phyloP scores from a whole-genome alignment of 1,140 invertebrate species.

The Apis laboriosa region DNA sequence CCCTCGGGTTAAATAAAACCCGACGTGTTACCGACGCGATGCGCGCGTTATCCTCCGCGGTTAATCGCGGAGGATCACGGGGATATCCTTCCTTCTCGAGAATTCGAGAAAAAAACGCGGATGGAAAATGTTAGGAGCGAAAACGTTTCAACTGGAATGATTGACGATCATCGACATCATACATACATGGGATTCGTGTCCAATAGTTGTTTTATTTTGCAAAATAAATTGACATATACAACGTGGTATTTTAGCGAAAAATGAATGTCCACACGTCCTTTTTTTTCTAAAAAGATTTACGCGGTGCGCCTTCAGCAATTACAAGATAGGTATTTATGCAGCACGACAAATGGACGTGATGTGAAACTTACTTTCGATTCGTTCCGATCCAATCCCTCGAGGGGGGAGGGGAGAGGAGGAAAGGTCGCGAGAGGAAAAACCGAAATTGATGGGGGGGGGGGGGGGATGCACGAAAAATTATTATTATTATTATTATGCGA shows the following conservation, averaged over 20 bases:
- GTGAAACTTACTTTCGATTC: slow-evolving; percentile 60
- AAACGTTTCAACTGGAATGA: no score
- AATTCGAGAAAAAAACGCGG: no score
- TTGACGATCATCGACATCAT: not conserved
- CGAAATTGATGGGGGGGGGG: slow-evolving; percentile 2
- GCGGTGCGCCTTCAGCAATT: not conserved
- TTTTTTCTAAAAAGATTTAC: slow-evolving; percentile 36
- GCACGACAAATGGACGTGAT: slow-evolving; percentile 53
- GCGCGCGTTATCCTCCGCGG: not conserved
- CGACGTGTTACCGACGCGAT: slow-evolving; percentile 26
- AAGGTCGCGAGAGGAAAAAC: slow-evolving; percentile 10
- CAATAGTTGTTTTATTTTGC: slow-evolving; percentile 75
- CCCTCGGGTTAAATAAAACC: no score
- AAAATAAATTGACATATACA: slow-evolving; percentile 80
- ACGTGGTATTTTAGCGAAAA: slow-evolving; percentile 72
- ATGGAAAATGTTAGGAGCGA: no score
- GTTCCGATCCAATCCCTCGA: slow-evolving; percentile 35
- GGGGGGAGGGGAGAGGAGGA: no score
- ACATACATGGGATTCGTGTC: slow-evolving; percentile 39
- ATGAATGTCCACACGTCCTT: slow-evolving; percentile 60
- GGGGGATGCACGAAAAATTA: not conserved
- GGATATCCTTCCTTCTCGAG: no score
- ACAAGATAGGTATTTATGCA: slow-evolving; percentile 36
- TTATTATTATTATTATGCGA: slow-evolving; percentile 1
- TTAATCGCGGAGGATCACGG: not conserved